Evolutionary conservation across 64 coral and sea anemone genomes (phyloP).

Genomic region (Actinia equina): DNA sequence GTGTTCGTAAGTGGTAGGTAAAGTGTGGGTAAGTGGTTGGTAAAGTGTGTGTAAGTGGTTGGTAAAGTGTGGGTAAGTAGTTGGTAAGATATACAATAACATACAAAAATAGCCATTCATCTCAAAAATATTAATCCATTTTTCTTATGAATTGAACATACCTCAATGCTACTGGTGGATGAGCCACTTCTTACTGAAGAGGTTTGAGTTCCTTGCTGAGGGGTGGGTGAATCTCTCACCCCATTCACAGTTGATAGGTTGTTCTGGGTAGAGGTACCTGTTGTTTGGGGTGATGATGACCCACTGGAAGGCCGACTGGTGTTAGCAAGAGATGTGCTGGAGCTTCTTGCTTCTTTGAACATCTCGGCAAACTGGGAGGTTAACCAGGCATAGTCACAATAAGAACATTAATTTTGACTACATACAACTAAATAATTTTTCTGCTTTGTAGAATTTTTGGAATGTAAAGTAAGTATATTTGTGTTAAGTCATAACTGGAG

Average conservation of each 20-base stretch:
- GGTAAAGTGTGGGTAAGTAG: too few species aligned
- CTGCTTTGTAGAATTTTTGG: too few species aligned
- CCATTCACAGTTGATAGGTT: slow-evolving; percentile 59
- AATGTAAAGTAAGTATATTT: too few species aligned
- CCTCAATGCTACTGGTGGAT: slow-evolving; percentile 82
- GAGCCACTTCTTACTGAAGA: slow-evolving; percentile 62
- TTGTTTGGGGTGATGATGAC: slow-evolving; percentile 36
- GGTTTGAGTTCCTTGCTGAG: slow-evolving; percentile 25
- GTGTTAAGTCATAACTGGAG: too few species aligned
- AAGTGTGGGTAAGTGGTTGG: too few species aligned
- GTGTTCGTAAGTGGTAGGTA: too few species aligned
- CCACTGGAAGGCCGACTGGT: slow-evolving; percentile 50
- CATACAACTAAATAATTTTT: too few species aligned
- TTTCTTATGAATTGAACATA: not conserved
- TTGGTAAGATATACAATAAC: too few species aligned
- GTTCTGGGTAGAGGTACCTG: slow-evolving; percentile 38
- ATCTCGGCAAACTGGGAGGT: slow-evolving; percentile 80
- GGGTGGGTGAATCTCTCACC: slow-evolving; percentile 50
- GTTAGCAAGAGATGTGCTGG: slow-evolving; percentile 39
- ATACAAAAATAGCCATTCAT: too few species aligned
- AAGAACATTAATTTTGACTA: too few species aligned
- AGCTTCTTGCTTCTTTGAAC: slow-evolving; percentile 80
- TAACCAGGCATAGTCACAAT: not conserved
- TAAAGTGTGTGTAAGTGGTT: too few species aligned
- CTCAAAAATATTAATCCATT: too few species aligned